Conservation (phyloP, 2,888 invertebrate species). For the Acronicta aceris region DNA sequence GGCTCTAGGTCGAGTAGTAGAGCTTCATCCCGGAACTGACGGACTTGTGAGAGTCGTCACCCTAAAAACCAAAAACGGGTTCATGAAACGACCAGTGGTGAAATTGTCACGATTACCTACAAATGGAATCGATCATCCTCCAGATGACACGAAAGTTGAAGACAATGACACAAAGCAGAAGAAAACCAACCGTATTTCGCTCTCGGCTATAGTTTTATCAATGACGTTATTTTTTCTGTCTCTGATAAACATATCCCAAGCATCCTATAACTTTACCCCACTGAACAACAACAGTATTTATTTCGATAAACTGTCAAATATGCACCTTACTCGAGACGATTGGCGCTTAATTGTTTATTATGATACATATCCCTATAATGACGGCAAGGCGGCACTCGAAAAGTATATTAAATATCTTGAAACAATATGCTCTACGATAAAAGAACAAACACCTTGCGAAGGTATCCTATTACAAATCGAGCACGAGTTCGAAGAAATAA, state of each 20-base stretch:
- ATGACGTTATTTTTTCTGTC: conserved; percentile 9
- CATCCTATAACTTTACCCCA: conserved; percentile 1
- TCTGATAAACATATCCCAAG: background rate
- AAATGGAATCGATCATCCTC: background rate
- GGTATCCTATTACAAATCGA: conserved; percentile 8
- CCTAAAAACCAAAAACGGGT: conserved; percentile 6
- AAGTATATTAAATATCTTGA: conserved; percentile 14
- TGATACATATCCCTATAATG: conserved; percentile 11
- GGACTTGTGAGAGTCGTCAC: too few species aligned
- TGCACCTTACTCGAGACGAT: conserved; percentile 10
- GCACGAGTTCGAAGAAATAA: conserved; percentile 14
- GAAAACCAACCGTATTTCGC: background rate
- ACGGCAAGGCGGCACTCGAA: conserved; percentile 6
- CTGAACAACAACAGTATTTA: conserved; percentile 8
- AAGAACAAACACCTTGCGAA: conserved; percentile 13
- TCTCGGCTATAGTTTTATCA: conserved; percentile 7
- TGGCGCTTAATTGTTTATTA: conserved; percentile 21
- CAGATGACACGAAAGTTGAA: background rate
- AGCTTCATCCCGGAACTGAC: too few species aligned
- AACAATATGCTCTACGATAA: conserved; percentile 8
- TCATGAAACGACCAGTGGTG: conserved; percentile 14
- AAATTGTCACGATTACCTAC: conserved; percentile 14
- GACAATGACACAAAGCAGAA: background rate
- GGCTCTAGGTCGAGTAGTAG: too few species aligned
- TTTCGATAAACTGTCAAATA: conserved; percentile 11